Base-by-base conservation (phyloP, 2,113 vertebrate species). In the Thalassarche chlororhynchos region DNA sequence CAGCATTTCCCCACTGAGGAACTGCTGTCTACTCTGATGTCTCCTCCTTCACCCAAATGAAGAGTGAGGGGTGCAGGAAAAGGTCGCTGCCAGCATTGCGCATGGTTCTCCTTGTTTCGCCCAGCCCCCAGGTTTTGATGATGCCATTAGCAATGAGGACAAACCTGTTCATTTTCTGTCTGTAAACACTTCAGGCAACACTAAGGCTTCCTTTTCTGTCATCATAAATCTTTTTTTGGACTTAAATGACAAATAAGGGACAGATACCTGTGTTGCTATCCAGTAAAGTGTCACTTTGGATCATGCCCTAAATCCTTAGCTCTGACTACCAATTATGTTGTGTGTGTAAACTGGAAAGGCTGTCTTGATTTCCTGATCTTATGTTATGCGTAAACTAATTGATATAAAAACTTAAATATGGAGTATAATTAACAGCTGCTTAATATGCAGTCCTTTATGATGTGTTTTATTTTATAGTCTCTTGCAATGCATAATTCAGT, bases 41-140 rank as follows among this genome's bases (percentile, higher is more conserved):
- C n/a, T 54, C 6, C 31, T 82, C 36, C 10, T 31, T 52, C 29
- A 38, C 29, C 32, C 36, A 36, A 6, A 14, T 12, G 16, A 75
- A n/a, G 40, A 15, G 12, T 12, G n/a, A 70, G 20, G 21, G 40
- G 11, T 61, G n/a, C 44, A 64, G 49, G 29, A 14, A 57, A 74
- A 74, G 14, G 46, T 60, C 0, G 0, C 32, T 32, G 65, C 23
- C 14, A 31, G 4, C 25, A 10, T 0, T 49, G 47, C 44, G 12
- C 16, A 13, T 2, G 2, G 8, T n/a, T 71, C 4, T 85, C 18
- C 17, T 70, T 38, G 64, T 28, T 61, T 47, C 1, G 1, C 36
- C 14, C 6, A 44, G 40, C 12, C 54, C 34, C 40, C 26, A 40
- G 4, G 9, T 82, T 93, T 75, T 3, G 5, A 6, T 79, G 70